Conservation (phyloP, 1,140 invertebrate species). For the Hydropsyche tenuis region DNA sequence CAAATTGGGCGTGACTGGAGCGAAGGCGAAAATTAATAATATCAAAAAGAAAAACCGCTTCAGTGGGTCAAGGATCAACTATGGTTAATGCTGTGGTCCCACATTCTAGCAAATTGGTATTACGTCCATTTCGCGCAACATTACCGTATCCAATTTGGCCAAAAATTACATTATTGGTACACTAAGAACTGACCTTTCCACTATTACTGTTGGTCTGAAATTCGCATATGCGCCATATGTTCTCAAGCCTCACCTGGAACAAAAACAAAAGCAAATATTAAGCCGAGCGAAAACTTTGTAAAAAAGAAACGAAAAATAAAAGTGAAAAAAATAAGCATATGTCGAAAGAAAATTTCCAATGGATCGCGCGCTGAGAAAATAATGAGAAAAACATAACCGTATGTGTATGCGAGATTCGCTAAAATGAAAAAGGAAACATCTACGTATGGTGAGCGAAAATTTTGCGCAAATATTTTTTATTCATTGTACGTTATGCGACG, state of each 20-base stretch:
- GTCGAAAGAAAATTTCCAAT: slow-evolving; percentile 9
- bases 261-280: slow-evolving; percentile 19
- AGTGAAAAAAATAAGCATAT: too few species aligned
- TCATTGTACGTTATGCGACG: too few species aligned
- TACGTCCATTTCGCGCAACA: slow-evolving; percentile 3
- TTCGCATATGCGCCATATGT: slow-evolving; percentile 4
- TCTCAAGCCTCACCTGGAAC: slow-evolving; percentile 2
- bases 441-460: too few species aligned
- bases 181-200: too few species aligned
- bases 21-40: not conserved
- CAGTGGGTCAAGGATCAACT: too few species aligned
- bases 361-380: slow-evolving; percentile 2
- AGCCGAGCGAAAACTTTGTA: slow-evolving; percentile 1
- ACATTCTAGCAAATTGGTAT: too few species aligned
- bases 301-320: too few species aligned
- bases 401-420: not conserved
- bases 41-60: not conserved
- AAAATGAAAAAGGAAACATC: not conserved
- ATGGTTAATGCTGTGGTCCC: too few species aligned
- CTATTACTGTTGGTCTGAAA: not conserved
- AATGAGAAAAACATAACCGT: slow-evolving; percentile 1
- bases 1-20: too few species aligned
- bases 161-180: not conserved
- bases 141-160: slow-evolving; percentile 20
- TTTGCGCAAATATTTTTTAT: too few species aligned